Percentiles rank a stretch among this genome's conserved stretches.
phyloP scores from a whole-genome alignment of 35 echinoderm and acorn worm species.

The Heliocidaris erythrogramma region DNA sequence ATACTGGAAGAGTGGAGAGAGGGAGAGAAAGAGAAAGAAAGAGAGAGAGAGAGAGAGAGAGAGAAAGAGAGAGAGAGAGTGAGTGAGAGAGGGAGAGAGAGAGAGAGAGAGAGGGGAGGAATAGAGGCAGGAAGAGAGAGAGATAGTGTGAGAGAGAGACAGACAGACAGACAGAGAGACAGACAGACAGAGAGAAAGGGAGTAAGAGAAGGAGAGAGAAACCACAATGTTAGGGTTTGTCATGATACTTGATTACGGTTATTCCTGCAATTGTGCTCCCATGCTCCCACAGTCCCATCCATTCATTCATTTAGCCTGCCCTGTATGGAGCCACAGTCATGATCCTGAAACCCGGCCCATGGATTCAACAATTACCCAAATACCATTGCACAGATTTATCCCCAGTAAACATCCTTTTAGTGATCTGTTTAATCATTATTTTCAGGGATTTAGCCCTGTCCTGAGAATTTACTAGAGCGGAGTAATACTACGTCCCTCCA shows the following conservation, averaged over 20 bases:
- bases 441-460: neutral
- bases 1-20: neutral
- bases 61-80: neutral
- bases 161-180: neutral
- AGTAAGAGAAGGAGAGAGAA: neutral
- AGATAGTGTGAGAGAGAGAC: neutral
- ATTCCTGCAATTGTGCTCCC: neutral
- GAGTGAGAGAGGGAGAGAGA: neutral
- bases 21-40: neutral
- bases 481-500: neutral
- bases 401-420: slow-evolving; percentile 6
- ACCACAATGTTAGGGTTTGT: slow-evolving; percentile 16
- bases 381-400: slow-evolving; percentile 29
- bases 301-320: neutral
- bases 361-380: slow-evolving; percentile 37
- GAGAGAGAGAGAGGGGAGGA: neutral
- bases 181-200: neutral
- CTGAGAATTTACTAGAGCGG: neutral
- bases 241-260: slow-evolving; percentile 19
- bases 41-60: neutral
- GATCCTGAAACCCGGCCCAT: slow-evolving; percentile 1
- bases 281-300: neutral
- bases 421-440: slow-evolving; percentile 27
- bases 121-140: neutral
- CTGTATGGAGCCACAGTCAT: neutral